Conservation (phyloP, 2,888 invertebrate species). For the Volucella bombylans region DNA sequence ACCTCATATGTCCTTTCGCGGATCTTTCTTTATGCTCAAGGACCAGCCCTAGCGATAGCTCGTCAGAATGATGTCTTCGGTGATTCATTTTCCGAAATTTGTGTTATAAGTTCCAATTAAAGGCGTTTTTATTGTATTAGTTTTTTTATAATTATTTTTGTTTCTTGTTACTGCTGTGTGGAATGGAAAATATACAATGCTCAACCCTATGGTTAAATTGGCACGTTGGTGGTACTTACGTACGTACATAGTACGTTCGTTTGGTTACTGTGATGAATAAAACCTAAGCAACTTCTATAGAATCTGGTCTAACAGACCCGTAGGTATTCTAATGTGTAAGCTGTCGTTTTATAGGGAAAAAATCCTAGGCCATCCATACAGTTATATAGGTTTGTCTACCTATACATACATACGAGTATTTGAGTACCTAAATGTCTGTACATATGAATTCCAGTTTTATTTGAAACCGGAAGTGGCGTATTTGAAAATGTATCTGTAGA, state of each 20-base stretch:
- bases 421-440: neutral
- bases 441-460: slow-evolving; percentile 29
- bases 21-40: neutral
- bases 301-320: neutral
- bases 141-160: slow-evolving; percentile 52
- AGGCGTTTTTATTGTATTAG: neutral
- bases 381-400: too few species aligned
- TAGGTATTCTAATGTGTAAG: too few species aligned
- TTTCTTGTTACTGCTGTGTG: neutral
- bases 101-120: slow-evolving; percentile 4
- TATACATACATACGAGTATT: too few species aligned
- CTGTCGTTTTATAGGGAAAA: too few species aligned
- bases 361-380: too few species aligned
- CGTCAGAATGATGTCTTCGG: slow-evolving; percentile 4
- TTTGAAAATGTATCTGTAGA: slow-evolving; percentile 44
- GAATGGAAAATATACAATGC: too few species aligned
- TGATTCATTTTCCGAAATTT: slow-evolving; percentile 22
- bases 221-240: too few species aligned
- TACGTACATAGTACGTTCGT: too few species aligned
- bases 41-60: slow-evolving; percentile 4
- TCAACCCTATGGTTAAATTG: too few species aligned
- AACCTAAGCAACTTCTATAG: neutral
- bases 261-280: too few species aligned
- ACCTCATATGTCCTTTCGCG: neutral
- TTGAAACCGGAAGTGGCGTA: slow-evolving; percentile 61